Evolutionary conservation across 2,797 vertebrate species (phyloP), one percentile per base, ranked within the genome.

Genomic region (Acanthornis magna): DNA sequence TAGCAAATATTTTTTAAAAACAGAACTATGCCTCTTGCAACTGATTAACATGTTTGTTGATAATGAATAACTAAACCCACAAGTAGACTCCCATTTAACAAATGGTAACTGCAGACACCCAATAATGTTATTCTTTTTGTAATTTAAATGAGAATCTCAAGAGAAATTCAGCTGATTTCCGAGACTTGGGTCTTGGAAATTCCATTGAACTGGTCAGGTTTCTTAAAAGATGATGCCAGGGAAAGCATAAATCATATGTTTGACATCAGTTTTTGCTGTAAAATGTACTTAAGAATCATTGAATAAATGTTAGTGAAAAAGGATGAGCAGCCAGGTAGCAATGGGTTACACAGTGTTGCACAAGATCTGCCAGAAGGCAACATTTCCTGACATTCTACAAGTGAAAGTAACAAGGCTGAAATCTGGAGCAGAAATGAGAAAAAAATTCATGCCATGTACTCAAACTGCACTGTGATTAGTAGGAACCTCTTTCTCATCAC

Each of bases 371-470:
- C 63, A 67, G 65, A 81, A 81, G 61, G 57, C 68, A 82, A 57
- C 38, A 18, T 38, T 38, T 38, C 7, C 20, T 51, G 29, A 65
- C 38, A 60, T 85, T 86, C 63, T 67, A 20, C 38, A 87, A 68
- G 38, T 40, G 74, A 80, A 58, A 25, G n/a, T 47, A 73, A 83
- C 22, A 66, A 94, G 22, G 58, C 63, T 2, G 7, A 76, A 94
- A 84, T 81, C 14, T 63, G 32, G 48, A 93, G 63, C 10, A 86
- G 91, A 91, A 90, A 26, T 29, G 15, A 53, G 16, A 81, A 95
- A 84, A 45, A 93, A 95, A 58, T 10, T 71, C 16, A 54, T 86
- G 32, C 16, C 22, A 23, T 29, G 53, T 68, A 50, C 10, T 75
- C 73, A 34, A 84, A 65, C 55, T 36, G 8, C 47, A n/a, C 22